These are phyloP conservation scores for Agriopis marginaria DNA, from an alignment of 2,888 invertebrate genomes.

Conservation along the genomic window DNA sequence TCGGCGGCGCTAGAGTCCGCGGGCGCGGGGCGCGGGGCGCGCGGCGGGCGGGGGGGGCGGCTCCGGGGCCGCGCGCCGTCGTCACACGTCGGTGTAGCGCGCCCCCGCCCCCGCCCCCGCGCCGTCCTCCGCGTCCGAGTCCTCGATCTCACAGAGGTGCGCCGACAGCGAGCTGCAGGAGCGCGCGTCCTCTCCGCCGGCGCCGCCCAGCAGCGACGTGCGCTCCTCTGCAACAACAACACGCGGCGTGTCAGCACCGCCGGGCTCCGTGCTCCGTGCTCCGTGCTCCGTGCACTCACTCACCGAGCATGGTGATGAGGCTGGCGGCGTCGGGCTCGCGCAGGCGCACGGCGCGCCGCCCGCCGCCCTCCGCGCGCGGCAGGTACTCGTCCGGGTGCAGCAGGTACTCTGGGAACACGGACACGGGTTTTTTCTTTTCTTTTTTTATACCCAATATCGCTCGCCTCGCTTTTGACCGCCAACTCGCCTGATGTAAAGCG, in stretches of 20 bases:
- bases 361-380: constrained; percentile 65
- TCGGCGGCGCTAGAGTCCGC: constrained; percentile 36
- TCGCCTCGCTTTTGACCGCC: no score
- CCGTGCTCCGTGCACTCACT: constrained; percentile 32
- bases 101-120: constrained; percentile 38
- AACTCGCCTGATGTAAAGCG: no score
- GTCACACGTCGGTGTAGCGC: constrained; percentile 76
- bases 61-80: constrained; percentile 62
- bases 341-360: constrained; percentile 76
- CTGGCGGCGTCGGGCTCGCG: constrained; percentile 89
- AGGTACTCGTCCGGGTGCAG: constrained; percentile 95
- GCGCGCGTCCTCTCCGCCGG: constrained; percentile 80
- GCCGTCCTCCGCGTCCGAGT: constrained; percentile 90
- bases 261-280: neutral
- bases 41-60: constrained; percentile 46
- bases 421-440: neutral
- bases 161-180: constrained; percentile 96
- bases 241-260: no score
- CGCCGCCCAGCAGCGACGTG: constrained; percentile 90
- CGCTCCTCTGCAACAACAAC: constrained; percentile 86
- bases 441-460: no score
- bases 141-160: constrained; percentile 96
- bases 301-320: constrained; percentile 89
- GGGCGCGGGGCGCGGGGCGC: constrained; percentile 28
- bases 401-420: constrained; percentile 85